Percentiles rank a stretch among this genome's conserved stretches.
Evolutionary conservation across 1,140 invertebrate species (phyloP).

Genomic region (Drosophila chauvacae): DNA sequence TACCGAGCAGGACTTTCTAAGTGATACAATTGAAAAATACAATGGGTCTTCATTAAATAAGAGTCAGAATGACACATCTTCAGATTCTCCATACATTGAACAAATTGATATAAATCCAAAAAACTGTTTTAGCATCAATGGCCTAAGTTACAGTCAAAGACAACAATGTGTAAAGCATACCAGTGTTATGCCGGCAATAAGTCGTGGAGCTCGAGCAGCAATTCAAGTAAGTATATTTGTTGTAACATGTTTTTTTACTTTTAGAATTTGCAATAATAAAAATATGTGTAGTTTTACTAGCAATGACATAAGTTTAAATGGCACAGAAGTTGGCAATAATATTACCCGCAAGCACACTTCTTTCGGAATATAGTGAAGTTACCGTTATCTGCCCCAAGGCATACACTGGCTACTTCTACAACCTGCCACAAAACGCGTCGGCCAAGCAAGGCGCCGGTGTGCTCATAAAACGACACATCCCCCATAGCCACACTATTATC

Average conservation of each 20-base stretch:
- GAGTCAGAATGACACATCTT: conserved; percentile 33
- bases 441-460: no score
- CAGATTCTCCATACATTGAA: conserved; percentile 59
- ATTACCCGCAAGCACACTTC: neutral
- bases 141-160: conserved; percentile 89
- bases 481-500: no score
- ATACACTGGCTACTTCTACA: no score
- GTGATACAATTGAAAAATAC: conserved; percentile 43
- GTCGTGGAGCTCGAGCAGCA: conserved; percentile 87
- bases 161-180: conserved; percentile 91
- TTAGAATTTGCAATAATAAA: neutral
- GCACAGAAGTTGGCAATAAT: neutral
- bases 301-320: no score
- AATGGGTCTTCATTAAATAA: conserved; percentile 4
- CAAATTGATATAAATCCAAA: conserved; percentile 79
- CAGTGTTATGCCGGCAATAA: conserved; percentile 90
- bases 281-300: neutral
- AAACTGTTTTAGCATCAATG: conserved; percentile 87
- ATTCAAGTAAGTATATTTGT: conserved; percentile 84
- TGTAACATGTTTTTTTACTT: neutral
- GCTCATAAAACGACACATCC: no score
- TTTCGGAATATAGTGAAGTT: no score
- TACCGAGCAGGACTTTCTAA: conserved; percentile 56
- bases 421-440: no score
- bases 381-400: no score